phyloP scores from a whole-genome alignment of 1,140 invertebrate species.

The Aphaenogaster ashmeadi region DNA sequence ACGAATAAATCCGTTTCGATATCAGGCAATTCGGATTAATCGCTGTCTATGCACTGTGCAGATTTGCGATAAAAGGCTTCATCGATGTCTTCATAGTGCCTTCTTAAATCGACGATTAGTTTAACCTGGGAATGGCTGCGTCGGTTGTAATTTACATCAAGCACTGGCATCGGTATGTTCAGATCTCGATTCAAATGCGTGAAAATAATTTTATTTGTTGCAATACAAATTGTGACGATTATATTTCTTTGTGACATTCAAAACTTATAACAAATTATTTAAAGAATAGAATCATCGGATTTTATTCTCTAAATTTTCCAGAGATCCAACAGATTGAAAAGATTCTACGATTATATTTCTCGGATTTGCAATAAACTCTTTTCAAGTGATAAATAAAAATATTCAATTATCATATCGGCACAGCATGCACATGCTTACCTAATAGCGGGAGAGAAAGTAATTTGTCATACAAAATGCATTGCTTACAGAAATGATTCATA shows the following conservation, averaged over 20 bases:
- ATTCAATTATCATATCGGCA: constrained; percentile 2
- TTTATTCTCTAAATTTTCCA: background rate
- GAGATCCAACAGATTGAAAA: background rate
- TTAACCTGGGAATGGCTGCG: constrained; percentile 24
- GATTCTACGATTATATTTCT: background rate
- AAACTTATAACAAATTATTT: constrained; percentile 1
- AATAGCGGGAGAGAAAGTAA: background rate
- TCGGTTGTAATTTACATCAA: constrained; percentile 18
- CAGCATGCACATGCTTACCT: constrained; percentile 38
- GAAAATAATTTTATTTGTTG: background rate
- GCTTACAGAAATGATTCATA: background rate
- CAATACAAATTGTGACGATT: background rate
- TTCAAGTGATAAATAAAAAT: background rate
- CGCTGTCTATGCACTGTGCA: constrained; percentile 22
- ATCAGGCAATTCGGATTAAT: constrained; percentile 1
- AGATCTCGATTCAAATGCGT: constrained; percentile 1
- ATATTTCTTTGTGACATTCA: background rate
- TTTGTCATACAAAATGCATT: background rate
- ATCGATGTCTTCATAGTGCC: background rate
- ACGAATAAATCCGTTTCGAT: constrained; percentile 10
- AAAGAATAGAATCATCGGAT: background rate
- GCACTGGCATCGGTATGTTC: background rate
- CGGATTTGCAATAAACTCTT: constrained; percentile 8
- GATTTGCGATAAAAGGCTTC: background rate
- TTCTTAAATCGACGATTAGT: constrained; percentile 17